Conservation (phyloP, 1,140 invertebrate species). For the Laupala kohalensis region DNA sequence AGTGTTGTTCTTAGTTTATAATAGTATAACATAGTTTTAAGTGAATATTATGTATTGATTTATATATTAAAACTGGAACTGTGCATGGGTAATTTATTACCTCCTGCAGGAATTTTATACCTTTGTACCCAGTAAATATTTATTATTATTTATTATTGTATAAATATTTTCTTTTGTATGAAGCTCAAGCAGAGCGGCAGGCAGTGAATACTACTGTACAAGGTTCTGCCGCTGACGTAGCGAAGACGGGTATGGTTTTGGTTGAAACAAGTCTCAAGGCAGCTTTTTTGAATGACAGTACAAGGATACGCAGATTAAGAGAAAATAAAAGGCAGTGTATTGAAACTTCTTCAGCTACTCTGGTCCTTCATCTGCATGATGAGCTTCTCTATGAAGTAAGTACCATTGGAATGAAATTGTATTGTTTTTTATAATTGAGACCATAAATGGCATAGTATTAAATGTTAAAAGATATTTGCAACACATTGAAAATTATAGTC, state of each 20-base stretch:
- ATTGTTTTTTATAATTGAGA: neutral
- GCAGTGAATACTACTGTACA: constrained; percentile 91
- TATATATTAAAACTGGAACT: neutral
- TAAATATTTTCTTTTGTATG: constrained; percentile 7
- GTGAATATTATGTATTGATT: neutral
- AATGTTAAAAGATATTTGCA: neutral
- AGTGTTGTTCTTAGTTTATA: too few species aligned
- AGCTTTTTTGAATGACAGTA: constrained; percentile 19
- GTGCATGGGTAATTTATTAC: neutral
- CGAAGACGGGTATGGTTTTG: constrained; percentile 76
- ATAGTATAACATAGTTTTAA: neutral
- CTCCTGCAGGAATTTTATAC: neutral
- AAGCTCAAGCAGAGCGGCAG: constrained; percentile 83
- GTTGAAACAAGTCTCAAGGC: constrained; percentile 45
- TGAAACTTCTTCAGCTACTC: constrained; percentile 31
- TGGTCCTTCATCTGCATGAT: constrained; percentile 89
- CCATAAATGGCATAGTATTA: neutral
- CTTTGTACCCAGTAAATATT: constrained; percentile 33
- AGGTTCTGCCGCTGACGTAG: constrained; percentile 89
- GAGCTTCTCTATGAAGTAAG: constrained; percentile 89
- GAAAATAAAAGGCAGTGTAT: neutral
- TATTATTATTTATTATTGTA: neutral
- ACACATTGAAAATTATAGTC: neutral
- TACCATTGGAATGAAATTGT: neutral
- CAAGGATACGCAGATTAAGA: constrained; percentile 8